Evolutionary conservation across 2,888 invertebrate species (phyloP).

Genomic region (Heteromyza rotundicornis): DNA sequence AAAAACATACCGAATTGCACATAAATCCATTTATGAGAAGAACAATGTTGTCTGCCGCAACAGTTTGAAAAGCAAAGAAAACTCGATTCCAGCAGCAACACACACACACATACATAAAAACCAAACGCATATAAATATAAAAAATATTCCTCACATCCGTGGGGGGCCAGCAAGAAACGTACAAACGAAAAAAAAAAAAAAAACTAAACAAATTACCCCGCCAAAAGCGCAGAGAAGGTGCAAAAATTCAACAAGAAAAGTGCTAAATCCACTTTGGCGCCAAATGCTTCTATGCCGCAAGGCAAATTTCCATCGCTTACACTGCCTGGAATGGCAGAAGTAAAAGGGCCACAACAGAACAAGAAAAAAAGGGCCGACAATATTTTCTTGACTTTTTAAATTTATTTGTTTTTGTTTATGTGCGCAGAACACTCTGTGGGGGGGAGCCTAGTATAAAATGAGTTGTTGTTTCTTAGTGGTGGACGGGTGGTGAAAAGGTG

Average conservation of each 20-base stretch:
- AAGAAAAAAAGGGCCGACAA: no score
- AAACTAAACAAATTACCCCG: background rate
- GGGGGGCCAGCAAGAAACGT: no score
- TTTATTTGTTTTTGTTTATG: background rate
- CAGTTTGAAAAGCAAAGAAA: background rate
- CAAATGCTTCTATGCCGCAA: background rate
- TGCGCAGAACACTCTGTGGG: background rate
- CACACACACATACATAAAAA: no score
- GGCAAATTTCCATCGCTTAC: background rate
- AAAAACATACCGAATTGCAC: background rate
- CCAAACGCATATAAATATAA: background rate
- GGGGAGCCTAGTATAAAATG: no score
- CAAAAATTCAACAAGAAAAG: background rate
- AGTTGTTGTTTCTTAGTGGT: no score
- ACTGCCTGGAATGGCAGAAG: background rate
- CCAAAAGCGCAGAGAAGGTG: background rate
- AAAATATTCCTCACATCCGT: background rate
- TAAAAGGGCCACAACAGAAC: background rate
- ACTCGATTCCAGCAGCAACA: no score
- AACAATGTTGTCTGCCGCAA: background rate
- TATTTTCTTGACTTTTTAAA: background rate
- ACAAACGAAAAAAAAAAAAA: background rate
- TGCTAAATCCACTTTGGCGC: conserved; percentile 4
- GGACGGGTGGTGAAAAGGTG: no score
- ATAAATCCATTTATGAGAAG: background rate